Base-by-base conservation (phyloP, 2,113 vertebrate genomes). In the Siphamia tubifer region DNA sequence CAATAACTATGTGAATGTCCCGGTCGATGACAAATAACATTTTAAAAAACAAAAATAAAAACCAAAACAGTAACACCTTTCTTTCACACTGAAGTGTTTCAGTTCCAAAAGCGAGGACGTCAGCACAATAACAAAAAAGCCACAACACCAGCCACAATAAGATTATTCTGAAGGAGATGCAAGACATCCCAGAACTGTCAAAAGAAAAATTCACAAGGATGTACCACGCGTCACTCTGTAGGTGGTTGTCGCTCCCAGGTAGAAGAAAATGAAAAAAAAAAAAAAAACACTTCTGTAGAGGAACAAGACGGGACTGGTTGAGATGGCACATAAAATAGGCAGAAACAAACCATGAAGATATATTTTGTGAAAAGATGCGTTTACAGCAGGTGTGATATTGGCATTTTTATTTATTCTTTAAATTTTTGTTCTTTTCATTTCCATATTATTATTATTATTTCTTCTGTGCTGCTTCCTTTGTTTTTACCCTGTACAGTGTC, bases 141-240 rank as follows among this genome's bases (percentile, higher is more conserved):
- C n/a, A n/a, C 7, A 6, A 39, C 2, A 30, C 19, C 13, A 43
- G 27, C 11, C 13, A 45, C 17, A 35, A 69, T 62, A 25, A 55
- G 28, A n/a, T 34, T 8, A 19, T n/a, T n/a, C 21, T 15, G 11
- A 19, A 35, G 30, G 54, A 57, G 8, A 40, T 45, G 57, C 51
- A 64, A 52, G 68, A 35, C 57, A 45, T 57, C 44, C 24, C 27
- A 47, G 15, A 62, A 64, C 25, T n/a, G n/a, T n/a, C n/a, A n/a
- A n/a, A n/a, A n/a, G 55, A 43, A 15, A 23, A 17, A 36, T 2
- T 28, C 27, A 20, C n/a, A 10, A 20, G 10, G 12, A 15, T 42
- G 15, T 4, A 15, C 8, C n/a, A n/a, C n/a, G 4, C 35, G 34
- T 5, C 4, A 4, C 61, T 61, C 61, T 11, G 61, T 43, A 61